Conservation (phyloP, 2,888 invertebrate genomes). For the Ophraella communa region DNA sequence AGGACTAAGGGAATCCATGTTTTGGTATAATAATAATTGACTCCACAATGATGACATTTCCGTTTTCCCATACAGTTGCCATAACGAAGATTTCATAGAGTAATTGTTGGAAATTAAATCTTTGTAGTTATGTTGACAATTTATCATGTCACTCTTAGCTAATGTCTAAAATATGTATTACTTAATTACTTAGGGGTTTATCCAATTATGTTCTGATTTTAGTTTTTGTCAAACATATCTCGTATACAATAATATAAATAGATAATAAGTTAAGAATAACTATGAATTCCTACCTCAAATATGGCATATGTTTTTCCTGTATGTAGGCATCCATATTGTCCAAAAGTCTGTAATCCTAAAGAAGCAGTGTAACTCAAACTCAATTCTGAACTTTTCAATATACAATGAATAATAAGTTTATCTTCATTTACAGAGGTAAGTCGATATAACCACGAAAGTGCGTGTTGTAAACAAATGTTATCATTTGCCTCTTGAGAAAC, state of each 20-base stretch:
- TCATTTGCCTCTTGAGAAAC: conserved; percentile 89
- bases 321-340: conserved; percentile 76
- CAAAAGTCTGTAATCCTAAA: conserved; percentile 76
- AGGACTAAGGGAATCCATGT: conserved; percentile 66
- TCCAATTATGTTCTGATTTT: too few species aligned
- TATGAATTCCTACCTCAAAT: conserved; percentile 64
- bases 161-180: conserved; percentile 62
- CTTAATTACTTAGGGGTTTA: neutral
- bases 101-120: conserved; percentile 82
- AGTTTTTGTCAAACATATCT: too few species aligned
- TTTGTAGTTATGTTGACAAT: conserved; percentile 82
- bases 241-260: too few species aligned
- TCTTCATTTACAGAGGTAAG: conserved; percentile 65
- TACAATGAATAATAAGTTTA: conserved; percentile 71
- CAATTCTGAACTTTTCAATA: conserved; percentile 72
- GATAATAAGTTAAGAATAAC: too few species aligned
- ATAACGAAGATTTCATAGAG: conserved; percentile 83
- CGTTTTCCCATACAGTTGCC: conserved; percentile 87
- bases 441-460: conserved; percentile 81
- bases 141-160: conserved; percentile 83
- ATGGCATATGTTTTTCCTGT: conserved; percentile 71
- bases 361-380: conserved; percentile 75
- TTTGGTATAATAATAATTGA: conserved; percentile 78
- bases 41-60: conserved; percentile 83
- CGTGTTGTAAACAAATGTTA: conserved; percentile 83